Evolutionary conservation across 2,113 vertebrate genomes (phyloP), one percentile per base, ranked within the genome.

Genomic region (Alligator sinensis): DNA sequence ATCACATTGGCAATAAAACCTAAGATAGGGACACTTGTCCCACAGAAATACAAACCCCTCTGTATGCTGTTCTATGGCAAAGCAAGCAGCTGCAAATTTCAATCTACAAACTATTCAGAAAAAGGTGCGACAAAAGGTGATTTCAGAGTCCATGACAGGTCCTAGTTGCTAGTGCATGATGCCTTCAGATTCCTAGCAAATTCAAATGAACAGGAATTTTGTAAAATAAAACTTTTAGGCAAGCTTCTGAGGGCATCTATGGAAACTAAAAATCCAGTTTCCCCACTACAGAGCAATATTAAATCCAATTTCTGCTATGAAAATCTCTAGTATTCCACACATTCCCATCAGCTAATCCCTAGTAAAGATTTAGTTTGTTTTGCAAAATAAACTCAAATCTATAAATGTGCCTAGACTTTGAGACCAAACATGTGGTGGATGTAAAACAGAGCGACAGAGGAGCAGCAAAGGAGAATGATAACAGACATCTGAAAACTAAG

Each of bases 341-440:
- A 47, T 47, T 47, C 47, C 47, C 6, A 47, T 47, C 47, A 47
- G 47, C 47, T 47, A 47, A 47, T 47, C 47, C 61, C 63, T 8
- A 0, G 38, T 1, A 3, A 80, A 87, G 82, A 34, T 27, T 24
- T 74, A 91, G 9, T 58, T 2, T 84, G 60, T 83, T 93, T 94
- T 85, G 80, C 93, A 89, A 89, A 88, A 92, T 70, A 74, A 94
- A 34, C 15, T 34, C 11, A 3, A 87, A 55, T 66, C 54, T 59
- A 91, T 83, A 83, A 87, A 68, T 16, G 19, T 24, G 38, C 54
- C 62, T 87, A 74, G 47, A 47, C 79, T 72, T 60, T 70, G 93
- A 86, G n/a, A 25, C 11, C 24, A 11, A 77, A 63, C 61, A 30
- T 6, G 18, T 0, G 1, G 68, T 47, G 47, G 30, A 57, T 18